phyloP scores from a whole-genome alignment of 2,113 vertebrate species.

The Taurulus bubalis region DNA sequence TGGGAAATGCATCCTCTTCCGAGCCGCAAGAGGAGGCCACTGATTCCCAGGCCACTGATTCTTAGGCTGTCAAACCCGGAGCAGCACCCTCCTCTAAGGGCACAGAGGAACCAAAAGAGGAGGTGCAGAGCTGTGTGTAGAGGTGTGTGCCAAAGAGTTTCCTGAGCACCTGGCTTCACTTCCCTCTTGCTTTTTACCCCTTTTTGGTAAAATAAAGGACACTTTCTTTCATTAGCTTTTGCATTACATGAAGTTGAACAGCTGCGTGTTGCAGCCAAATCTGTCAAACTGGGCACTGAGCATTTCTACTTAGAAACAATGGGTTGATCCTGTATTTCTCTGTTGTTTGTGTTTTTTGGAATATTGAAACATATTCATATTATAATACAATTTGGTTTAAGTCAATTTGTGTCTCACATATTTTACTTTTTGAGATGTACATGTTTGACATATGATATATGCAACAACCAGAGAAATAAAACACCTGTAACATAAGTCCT shows the following conservation, averaged over 20 bases:
- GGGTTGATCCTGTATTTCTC: not conserved
- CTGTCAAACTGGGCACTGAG: not conserved
- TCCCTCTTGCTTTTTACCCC: not conserved
- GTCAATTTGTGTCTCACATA: not conserved
- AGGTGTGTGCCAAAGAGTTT: slow-evolving; percentile 8
- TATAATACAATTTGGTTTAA: not conserved
- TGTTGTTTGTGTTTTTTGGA: not conserved
- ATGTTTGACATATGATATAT: not conserved
- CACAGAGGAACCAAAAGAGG: slow-evolving; percentile 34
- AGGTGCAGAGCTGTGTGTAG: slow-evolving; percentile 15
- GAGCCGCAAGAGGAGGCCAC: slow-evolving; percentile 16
- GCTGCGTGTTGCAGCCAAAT: not conserved
- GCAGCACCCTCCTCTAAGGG: slow-evolving; percentile 26
- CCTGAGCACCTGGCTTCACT: slow-evolving; percentile 16
- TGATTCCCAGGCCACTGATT: not conserved
- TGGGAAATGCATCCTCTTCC: slow-evolving; percentile 25
- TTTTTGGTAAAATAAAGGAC: not conserved
- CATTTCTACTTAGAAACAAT: not conserved
- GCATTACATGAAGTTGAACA: not conserved
- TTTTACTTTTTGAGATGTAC: not conserved
- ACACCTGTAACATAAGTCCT: not conserved
- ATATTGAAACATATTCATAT: not conserved
- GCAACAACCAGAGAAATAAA: slow-evolving; percentile 3
- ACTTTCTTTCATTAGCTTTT: slow-evolving; percentile 6
- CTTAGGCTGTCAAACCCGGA: not conserved